Percentiles rank a stretch among this genome's conserved stretches.
phyloP scores from a whole-genome alignment of 2,797 vertebrate species.

The Darevskia nairensis region DNA sequence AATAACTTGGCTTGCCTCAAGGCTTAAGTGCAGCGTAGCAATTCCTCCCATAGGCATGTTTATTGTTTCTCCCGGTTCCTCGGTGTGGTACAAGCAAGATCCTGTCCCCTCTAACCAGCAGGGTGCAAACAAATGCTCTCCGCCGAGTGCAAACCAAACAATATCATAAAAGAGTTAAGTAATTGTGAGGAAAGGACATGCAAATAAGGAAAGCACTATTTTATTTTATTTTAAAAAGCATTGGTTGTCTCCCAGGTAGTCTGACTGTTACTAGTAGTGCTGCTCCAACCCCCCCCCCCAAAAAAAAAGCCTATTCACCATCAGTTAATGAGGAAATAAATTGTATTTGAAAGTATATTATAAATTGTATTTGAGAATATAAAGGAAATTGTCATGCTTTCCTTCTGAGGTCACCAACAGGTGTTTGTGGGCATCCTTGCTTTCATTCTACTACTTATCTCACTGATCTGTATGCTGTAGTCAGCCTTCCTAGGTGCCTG shows the following conservation, averaged over 20 bases:
- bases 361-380: no score
- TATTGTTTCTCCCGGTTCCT: neutral
- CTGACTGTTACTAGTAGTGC: neutral
- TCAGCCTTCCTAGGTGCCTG: no score
- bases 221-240: neutral
- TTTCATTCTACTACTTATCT: no score
- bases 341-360: no score
- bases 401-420: no score
- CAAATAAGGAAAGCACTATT: neutral
- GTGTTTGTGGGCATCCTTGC: no score
- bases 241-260: no score
- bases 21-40: neutral
- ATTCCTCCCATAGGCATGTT: neutral
- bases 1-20: neutral
- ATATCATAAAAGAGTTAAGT: neutral
- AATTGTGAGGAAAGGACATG: neutral
- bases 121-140: neutral
- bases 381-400: no score
- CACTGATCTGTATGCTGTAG: no score
- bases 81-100: neutral
- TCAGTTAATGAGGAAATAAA: no score
- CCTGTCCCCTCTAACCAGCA: neutral
- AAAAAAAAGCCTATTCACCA: no score
- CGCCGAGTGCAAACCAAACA: neutral
- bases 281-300: no score